Base-by-base conservation (phyloP, 30 jellyfish, hydroid and myxozoan species). In the Haliclystus octoradiatus region DNA sequence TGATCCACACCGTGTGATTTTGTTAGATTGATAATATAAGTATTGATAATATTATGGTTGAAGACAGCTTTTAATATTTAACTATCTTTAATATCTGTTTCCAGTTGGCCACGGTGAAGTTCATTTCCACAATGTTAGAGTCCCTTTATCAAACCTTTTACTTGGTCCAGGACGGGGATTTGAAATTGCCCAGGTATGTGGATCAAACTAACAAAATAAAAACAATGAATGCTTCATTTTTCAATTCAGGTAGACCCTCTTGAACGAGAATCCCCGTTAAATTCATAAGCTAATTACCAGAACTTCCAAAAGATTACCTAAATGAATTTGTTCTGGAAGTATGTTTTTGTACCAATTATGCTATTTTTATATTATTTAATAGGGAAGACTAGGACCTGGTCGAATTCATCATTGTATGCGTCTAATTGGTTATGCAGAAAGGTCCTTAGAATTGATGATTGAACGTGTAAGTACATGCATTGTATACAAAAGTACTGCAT, bases 371-470 rank as follows among this genome's bases (percentile, higher is more conserved):
- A 26, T 49, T n/a, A 26, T 28, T 7, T 68, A 34, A 3, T 50
- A 86, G 96, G 96, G 96, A 28, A 92, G 96, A 0, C 94, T 86
- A 12, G 96, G 96, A 2, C 96, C 96, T 2, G 96, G 96, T 12
- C 79, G 96, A 29, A 86, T 86, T 15, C 96, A 86, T 62, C 96
- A 86, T 52, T 86, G 96, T 63, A 86, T 86, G 96, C 60, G 96
- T 28, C 64, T 86, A 71, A 70, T 86, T 32, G 96, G 96, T 0
- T 86, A 75, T 35, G 69, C 92, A 1, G 96, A 86, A 52, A 70
- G 96, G 35, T 92, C 96, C 4, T 61, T 86, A 34, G 88, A 74
- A 52, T 65, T 86, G 14, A 86, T 79, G 96, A 70, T 86, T 53
- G 86, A 86, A 30, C 27, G 92, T 77, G 92, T 78, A 61, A 34